A percentile compares a stretch with the other conserved stretches of the same genome.
phyloP scores from a whole-genome alignment of 1,140 invertebrate genomes.

The Pteromalus puparum region DNA sequence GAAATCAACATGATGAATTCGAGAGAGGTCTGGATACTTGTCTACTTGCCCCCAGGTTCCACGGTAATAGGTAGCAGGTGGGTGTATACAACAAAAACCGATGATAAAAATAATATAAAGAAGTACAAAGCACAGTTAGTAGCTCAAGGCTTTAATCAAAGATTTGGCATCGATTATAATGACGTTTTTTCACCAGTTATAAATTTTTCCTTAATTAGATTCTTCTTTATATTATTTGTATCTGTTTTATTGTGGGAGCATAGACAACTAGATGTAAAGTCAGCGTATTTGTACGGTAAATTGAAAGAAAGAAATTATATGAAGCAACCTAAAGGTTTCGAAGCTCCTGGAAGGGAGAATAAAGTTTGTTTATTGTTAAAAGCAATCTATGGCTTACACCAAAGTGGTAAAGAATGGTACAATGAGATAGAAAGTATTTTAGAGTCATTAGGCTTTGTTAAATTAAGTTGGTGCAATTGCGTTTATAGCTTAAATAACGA shows the following conservation, averaged over 20 bases:
- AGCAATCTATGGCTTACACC: conserved; percentile 18
- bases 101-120: conserved; percentile 10
- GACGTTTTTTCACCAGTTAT: not conserved
- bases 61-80: not conserved
- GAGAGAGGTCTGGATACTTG: conserved; percentile 6
- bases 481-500: too few relatives aligned
- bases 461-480: too few relatives aligned
- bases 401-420: too few relatives aligned
- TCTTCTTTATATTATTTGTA: not conserved
- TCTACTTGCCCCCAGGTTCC: not conserved
- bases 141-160: not conserved
- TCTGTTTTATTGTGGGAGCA: not conserved
- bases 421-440: too few relatives aligned
- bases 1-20: not conserved
- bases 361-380: conserved; percentile 11
- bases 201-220: not conserved
- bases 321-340: conserved; percentile 9
- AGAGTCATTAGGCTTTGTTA: too few relatives aligned
- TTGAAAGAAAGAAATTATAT: conserved; percentile 24
- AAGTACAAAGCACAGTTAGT: conserved; percentile 15
- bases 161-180: not conserved
- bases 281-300: not conserved
- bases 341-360: not conserved
- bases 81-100: not conserved
- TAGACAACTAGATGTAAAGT: conserved; percentile 18